Evolutionary conservation across 2,797 vertebrate species (phyloP).

Genomic region (Adelosebastes latens): DNA sequence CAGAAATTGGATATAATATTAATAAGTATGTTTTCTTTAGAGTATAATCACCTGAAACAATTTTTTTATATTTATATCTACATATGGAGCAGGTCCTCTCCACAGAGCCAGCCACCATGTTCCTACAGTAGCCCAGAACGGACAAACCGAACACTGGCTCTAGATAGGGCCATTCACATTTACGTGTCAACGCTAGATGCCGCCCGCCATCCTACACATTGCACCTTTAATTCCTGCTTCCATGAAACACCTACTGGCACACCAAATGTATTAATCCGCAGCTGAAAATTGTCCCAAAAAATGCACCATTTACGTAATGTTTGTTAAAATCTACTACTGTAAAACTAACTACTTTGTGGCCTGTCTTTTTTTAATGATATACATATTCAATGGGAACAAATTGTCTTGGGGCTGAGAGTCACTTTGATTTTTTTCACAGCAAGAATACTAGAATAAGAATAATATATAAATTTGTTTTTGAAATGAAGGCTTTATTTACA

Average conservation of each 20-base stretch:
- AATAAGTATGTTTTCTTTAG: no score
- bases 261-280: neutral
- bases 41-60: no score
- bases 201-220: no score
- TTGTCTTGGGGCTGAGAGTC: neutral
- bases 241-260: neutral
- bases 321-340: neutral
- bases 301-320: neutral
- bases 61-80: no score
- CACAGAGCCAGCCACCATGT: no score
- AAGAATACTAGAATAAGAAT: neutral
- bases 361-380: neutral
- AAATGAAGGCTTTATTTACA: neutral
- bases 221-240: neutral
- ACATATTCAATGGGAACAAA: neutral
- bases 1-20: no score
- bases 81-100: no score
- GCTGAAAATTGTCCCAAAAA: neutral
- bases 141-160: no score
- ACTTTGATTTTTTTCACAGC: neutral
- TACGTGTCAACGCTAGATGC: no score
- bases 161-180: no score
- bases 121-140: no score
- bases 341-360: neutral
- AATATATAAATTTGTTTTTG: no score